phyloP scores from a whole-genome alignment of 2,113 vertebrate species.

The Microtus ochrogaster region DNA sequence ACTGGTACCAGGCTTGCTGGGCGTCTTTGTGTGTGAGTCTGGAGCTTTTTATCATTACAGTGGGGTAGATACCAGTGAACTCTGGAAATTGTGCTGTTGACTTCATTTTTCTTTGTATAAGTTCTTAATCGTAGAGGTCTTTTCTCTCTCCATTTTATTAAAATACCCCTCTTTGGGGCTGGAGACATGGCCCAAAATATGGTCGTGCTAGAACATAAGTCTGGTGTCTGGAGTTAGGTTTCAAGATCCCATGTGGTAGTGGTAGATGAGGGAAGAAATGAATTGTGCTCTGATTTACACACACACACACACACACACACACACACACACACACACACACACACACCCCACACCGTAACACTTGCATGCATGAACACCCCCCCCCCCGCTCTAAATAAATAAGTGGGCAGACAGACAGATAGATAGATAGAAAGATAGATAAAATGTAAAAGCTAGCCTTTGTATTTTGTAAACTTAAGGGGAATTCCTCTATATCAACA shows the following conservation, averaged over 20 bases:
- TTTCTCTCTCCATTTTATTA: neutral
- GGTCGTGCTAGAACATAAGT: too few species aligned
- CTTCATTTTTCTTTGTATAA: neutral
- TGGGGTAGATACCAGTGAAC: neutral
- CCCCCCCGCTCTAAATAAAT: too few species aligned
- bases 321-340: too few species aligned
- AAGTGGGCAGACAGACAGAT: neutral
- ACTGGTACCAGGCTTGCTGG: fast-evolving
- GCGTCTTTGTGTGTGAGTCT: neutral
- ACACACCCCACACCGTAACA: neutral
- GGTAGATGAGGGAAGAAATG: neutral
- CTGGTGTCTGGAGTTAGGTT: neutral
- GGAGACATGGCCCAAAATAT: neutral
- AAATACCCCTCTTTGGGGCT: neutral
- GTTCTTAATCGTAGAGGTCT: fast-evolving
- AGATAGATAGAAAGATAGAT: neutral
- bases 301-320: neutral
- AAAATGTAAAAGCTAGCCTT: neutral
- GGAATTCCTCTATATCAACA: neutral
- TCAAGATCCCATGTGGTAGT: neutral
- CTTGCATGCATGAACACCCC: too few species aligned
- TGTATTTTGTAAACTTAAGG: neutral
- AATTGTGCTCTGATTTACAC: neutral
- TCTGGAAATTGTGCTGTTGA: neutral
- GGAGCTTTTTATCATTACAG: too few species aligned